A percentile compares a stretch with the other conserved stretches of the same genome.
phyloP scores from a whole-genome alignment of 2,113 vertebrate species.

The Melanerpes aurifrons region DNA sequence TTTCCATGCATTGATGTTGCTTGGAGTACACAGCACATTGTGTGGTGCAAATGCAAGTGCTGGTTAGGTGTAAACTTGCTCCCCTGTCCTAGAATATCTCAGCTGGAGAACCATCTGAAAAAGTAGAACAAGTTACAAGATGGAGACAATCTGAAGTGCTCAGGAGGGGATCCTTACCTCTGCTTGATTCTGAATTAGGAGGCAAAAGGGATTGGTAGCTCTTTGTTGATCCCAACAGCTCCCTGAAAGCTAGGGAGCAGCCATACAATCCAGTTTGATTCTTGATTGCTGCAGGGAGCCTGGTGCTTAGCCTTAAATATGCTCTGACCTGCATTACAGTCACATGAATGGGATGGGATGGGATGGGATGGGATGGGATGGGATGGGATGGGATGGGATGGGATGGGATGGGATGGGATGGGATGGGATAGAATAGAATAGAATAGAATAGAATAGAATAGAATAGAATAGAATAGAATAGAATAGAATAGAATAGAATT shows the following conservation, averaged over 20 bases:
- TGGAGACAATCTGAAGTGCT: not conserved
- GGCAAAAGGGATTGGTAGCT: not conserved
- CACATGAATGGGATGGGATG: too few relatives aligned
- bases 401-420: too few relatives aligned
- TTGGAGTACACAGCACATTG: not conserved
- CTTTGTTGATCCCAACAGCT: not conserved
- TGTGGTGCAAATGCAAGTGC: fast-evolving
- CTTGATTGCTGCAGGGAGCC: not conserved
- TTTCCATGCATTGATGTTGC: not conserved
- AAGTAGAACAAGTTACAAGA: not conserved
- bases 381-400: too few relatives aligned
- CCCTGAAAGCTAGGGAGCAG: not conserved
- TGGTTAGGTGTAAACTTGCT: not conserved
- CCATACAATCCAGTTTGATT: not conserved
- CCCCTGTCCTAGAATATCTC: not conserved
- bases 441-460: too few relatives aligned
- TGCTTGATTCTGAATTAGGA: not conserved
- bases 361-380: too few relatives aligned
- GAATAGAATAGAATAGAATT: too few relatives aligned
- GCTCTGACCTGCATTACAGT: fast-evolving
- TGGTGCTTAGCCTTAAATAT: not conserved
- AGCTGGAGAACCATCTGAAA: not conserved
- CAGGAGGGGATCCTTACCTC: not conserved
- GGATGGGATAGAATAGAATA: too few relatives aligned
- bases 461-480: too few relatives aligned